These are phyloP conservation scores for Ptychadena robeensis DNA, from an alignment of 2,797 vertebrate genomes.

Conservation along the genomic window DNA sequence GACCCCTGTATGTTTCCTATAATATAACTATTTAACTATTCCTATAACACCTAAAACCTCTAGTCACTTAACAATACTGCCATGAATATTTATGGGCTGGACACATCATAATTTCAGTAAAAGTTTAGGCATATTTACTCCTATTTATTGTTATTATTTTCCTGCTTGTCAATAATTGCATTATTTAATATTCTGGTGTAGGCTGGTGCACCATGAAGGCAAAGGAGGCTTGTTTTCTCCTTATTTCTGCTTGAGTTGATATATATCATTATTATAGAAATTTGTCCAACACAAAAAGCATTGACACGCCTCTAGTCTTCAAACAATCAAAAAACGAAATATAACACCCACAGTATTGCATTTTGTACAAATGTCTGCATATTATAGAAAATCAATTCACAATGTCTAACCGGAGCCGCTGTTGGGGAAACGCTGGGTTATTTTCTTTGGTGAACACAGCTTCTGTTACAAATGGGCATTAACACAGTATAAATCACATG, in stretches of 20 bases:
- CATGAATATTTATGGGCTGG: too few relatives aligned
- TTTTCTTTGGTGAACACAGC: neutral
- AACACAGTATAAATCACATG: slow-evolving; percentile 32
- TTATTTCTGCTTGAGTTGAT: neutral
- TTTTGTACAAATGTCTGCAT: neutral
- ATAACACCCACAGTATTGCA: neutral
- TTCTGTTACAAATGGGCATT: slow-evolving; percentile 38
- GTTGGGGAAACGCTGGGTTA: neutral
- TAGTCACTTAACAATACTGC: too few relatives aligned
- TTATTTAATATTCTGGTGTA: too few relatives aligned
- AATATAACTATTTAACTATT: too few relatives aligned
- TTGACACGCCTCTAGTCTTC: neutral
- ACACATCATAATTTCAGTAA: too few relatives aligned
- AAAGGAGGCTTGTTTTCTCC: neutral
- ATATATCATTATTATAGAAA: neutral
- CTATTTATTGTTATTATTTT: too few relatives aligned
- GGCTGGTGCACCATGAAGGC: neutral
- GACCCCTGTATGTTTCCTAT: too few relatives aligned
- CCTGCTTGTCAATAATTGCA: too few relatives aligned
- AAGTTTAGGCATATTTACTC: too few relatives aligned
- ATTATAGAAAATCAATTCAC: neutral
- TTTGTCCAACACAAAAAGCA: neutral
- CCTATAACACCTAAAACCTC: too few relatives aligned
- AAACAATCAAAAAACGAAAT: neutral
- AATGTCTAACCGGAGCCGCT: neutral